Evolutionary conservation across 2,888 invertebrate species (phyloP), one percentile per base, ranked within the genome.

Genomic region (Halictus quadricinctus): DNA sequence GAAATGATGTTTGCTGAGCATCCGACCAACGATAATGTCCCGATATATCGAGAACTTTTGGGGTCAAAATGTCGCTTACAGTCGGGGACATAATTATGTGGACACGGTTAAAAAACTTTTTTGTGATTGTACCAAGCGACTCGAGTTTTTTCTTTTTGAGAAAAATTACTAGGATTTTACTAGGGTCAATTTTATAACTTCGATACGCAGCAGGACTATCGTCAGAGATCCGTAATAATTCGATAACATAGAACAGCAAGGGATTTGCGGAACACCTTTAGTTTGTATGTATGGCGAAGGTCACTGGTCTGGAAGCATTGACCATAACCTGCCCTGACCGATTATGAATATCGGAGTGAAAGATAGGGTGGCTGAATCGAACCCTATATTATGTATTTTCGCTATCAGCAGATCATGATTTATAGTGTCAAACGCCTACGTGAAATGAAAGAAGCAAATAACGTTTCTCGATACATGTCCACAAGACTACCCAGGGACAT

Each of bases 291-390:
- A 64, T 64, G 64, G 64, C 2, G 29, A 64, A 64, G 64, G 15
- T 29, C 64, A 64, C 64, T 64, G 64, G 29, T 64, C 64, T 64
- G 64, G 64, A 64, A 64, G 64, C 64, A 64, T 64, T 64, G 64
- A 64, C 64, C 64, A 64, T 64, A 64, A 29, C 64, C 64, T 29
- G 64, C 29, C 25, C 15, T 25, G 64, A 64, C 2, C 64, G 64
- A 64, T 64, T 64, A 64, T 64, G 64, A 64, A 64, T 64, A 64
- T 64, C 64, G 7, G 29, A 64, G 64, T 64, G 64, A 29, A 29
- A 82, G 69, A 69, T 73, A 69, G 66, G 70, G 15, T 29, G 64
- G 64, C 64, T 64, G 64, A 64, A 64, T 25, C 25, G 29, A 64
- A 29, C 64, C 29, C 29, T 64, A 6, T 64, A 64, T 64, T 64